A percentile compares a stretch with the other conserved stretches of the same genome.
Evolutionary conservation across 2,113 vertebrate genomes (phyloP).

Genomic region (Syrrhaptes paradoxus): DNA sequence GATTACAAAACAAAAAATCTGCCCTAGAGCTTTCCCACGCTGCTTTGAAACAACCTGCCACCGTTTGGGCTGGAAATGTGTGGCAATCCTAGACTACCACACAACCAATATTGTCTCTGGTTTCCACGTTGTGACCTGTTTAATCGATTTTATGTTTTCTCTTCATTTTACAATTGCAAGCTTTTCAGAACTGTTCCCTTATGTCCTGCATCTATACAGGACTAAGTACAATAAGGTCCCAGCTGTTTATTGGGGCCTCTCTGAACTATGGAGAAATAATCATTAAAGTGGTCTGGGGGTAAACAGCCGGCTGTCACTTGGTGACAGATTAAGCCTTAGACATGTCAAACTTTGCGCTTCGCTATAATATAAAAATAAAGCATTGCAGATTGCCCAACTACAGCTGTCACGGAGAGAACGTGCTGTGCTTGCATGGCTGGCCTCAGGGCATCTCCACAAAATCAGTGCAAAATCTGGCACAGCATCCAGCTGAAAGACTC

Average conservation of each 20-base stretch:
- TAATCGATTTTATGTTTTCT: not conserved
- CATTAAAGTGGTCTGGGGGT: not conserved
- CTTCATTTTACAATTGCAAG: not conserved
- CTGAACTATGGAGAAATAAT: not conserved
- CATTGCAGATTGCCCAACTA: constrained; percentile 18
- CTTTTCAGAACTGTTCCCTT: not conserved
- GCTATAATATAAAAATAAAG: not conserved
- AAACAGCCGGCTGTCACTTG: constrained; percentile 31
- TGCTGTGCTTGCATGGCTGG: not conserved
- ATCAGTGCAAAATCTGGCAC: constrained; percentile 24
- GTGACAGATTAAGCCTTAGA: constrained; percentile 22
- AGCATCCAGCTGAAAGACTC: not conserved
- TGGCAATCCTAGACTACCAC: not conserved
- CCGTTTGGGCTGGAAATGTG: not conserved
- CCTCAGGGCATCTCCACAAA: constrained; percentile 43
- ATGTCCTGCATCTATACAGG: not conserved
- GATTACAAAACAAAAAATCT: not conserved
- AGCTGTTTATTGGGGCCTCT: not conserved
- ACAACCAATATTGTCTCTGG: not conserved
- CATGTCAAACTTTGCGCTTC: not conserved
- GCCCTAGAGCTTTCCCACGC: not conserved
- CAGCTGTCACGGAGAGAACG: constrained; percentile 12
- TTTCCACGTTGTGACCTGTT: not conserved
- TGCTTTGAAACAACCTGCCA: not conserved
- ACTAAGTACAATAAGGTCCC: constrained; percentile 2